Base-by-base conservation (phyloP, 1,140 invertebrate species). In the Dysdera silvatica region DNA sequence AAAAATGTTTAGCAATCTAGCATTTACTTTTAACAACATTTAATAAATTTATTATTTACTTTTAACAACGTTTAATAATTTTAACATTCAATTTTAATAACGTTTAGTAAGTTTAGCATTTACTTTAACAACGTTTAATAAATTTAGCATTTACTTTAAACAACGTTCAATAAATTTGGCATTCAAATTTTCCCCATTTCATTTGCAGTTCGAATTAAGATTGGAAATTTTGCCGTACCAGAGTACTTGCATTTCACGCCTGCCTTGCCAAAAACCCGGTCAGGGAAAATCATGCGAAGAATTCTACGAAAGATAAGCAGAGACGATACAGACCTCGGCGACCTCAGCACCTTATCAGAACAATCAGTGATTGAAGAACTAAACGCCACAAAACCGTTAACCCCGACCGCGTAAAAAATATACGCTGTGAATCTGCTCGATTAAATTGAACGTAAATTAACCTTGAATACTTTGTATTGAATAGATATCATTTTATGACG, bases 271-370 rank as follows among this genome's bases (percentile, higher is more conserved):
- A 99, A 99, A 77, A 98, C 96, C 0, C 82, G 95, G 33, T 98
- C 94, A 0, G 96, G 96, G 3, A 99, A 99, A 79, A 97, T 98
- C 47, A 97, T 98, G 91, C 83, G 96, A 41, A 80, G 96, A 66
- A 86, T 98, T 51, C 77, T 98, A 29, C 80, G 94, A 43, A 97
- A 98, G 80, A 86, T 98, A 10, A 94, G 95, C 0, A 78, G 87
- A 0, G 88, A 88, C 31, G 90, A 95, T 69, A 78, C 77, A 32
- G 85, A 97, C 66, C 83, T 98, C 48, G 95, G 95, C 4, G 95
- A 98, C 74, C 86, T 85, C 1, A 91, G 90, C 12, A 97, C 95
- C 0, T 76, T 98, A 57, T 90, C 91, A 24, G 93, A 96, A 71
- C 89, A 91, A 63, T 78, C 77, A 4, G 84, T 96, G 58, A 86